Evolutionary conservation across 2,888 invertebrate genomes (phyloP).

Genomic region (Apoda limacodes): DNA sequence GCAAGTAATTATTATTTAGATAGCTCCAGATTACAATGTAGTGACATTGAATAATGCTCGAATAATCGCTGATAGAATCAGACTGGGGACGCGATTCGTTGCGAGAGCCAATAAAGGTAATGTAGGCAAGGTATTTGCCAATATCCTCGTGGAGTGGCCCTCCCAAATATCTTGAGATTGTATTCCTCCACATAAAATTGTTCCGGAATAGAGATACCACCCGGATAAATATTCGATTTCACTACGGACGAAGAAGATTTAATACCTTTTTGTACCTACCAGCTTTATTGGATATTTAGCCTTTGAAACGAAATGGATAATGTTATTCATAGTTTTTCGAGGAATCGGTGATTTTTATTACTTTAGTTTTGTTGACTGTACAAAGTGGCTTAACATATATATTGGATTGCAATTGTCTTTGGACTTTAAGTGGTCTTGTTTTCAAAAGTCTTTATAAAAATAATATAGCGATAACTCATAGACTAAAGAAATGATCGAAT

Average conservation of each 20-base stretch:
- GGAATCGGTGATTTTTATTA: no score
- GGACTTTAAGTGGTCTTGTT: no score
- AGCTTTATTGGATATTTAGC: constrained; percentile 66
- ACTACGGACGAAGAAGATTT: constrained; percentile 69
- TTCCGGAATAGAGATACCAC: constrained; percentile 68
- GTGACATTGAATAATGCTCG: constrained; percentile 49
- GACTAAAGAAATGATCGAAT: no score
- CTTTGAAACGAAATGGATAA: constrained; percentile 65
- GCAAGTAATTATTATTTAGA: neutral
- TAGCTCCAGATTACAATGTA: neutral
- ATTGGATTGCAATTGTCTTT: no score
- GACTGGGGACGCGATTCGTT: constrained; percentile 52
- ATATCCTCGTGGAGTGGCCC: constrained; percentile 65
- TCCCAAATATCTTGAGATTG: constrained; percentile 67
- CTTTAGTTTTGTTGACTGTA: no score
- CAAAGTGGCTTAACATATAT: no score
- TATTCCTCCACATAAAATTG: constrained; percentile 67
- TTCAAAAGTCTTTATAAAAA: no score
- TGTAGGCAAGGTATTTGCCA: constrained; percentile 66
- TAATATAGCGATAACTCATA: no score
- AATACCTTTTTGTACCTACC: constrained; percentile 64
- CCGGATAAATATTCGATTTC: constrained; percentile 71
- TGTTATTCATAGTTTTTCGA: constrained; percentile 52
- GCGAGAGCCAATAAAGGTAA: constrained; percentile 66
- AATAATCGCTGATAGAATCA: constrained; percentile 55